These are phyloP conservation scores for Morpho helenor DNA, from an alignment of 2,888 invertebrate species.

Conservation along the genomic window DNA sequence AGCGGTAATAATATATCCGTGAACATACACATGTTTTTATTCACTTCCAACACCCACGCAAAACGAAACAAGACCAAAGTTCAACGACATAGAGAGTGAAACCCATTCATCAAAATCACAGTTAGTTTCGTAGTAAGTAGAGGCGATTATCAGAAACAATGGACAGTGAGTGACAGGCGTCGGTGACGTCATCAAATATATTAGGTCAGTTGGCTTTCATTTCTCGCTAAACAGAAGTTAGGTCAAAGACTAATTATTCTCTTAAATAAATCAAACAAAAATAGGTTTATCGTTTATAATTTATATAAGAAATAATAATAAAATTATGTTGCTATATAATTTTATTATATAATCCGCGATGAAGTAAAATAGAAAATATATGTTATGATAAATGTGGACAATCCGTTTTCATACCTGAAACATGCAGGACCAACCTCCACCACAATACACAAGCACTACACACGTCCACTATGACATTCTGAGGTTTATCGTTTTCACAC, in stretches of 20 bases:
- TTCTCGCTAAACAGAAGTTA: conserved; percentile 22
- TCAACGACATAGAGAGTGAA: conserved; percentile 68
- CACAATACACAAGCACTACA: too few relatives aligned
- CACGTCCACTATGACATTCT: too few relatives aligned
- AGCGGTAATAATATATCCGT: conserved; percentile 22
- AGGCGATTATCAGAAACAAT: conserved; percentile 46
- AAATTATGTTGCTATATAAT: too few relatives aligned
- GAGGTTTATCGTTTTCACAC: too few relatives aligned
- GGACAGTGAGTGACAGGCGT: conserved; percentile 50
- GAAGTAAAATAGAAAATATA: too few relatives aligned
- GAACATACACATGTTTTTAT: conserved; percentile 36
- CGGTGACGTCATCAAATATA: conserved; percentile 52
- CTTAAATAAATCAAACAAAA: too few relatives aligned
- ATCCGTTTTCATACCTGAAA: too few relatives aligned
- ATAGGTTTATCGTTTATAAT: too few relatives aligned
- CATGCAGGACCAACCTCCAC: too few relatives aligned
- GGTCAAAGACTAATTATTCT: neutral
- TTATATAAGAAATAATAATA: too few relatives aligned
- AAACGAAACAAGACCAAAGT: conserved; percentile 65
- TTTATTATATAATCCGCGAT: too few relatives aligned
- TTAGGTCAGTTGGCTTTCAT: conserved; percentile 36
- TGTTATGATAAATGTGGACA: too few relatives aligned
- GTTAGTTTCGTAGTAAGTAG: conserved; percentile 58
- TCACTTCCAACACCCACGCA: conserved; percentile 56
- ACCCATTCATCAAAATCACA: conserved; percentile 64